Evolutionary conservation across 1,140 invertebrate genomes (phyloP), one percentile per base, ranked within the genome.

Genomic region (Neuroterus valhalla): DNA sequence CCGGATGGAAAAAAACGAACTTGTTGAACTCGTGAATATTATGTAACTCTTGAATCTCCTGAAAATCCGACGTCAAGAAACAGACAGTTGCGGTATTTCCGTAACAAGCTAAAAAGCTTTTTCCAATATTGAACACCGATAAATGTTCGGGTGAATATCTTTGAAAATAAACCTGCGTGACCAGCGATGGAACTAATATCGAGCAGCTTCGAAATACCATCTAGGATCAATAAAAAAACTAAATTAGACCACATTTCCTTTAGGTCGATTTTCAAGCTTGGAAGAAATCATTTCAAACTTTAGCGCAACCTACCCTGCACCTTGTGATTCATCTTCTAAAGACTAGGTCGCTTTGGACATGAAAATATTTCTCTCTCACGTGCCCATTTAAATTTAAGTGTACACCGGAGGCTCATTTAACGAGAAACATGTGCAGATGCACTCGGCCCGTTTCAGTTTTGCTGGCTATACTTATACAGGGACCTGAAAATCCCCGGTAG

Each of bases 361-460:
- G 21, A 62, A 62, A 62, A 62, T 23, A 38, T 62, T 62, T 62
- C 55, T 62, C 55, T 62, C 55, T 62, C 55, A 31, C 31, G 55
- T 26, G 55, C 21, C 21, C 55, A 62, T 62, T 62, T 62, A 62
- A 62, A 62, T 62, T 23, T 62, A 62, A 62, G 55, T 26, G 55
- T 62, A 62, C 55, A 26, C 55, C 55, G 31, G 55, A 31, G 55
- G 55, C 55, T 62, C 55, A 62, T 62, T 62, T 62, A 62, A 31
- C 23, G 23, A 62, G 31, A 26, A 62, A 62, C 55, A 62, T 62
- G 55, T 62, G 31, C 21, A 14, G 31, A 62, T 62, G 55, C 55
- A 62, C 55, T 62, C 55, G 55, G 55, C 55, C 55, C 12, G 26
- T 38, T 62, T 62, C 55, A 38, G 55, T 62, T 62, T 62, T 23